Evolutionary conservation across 2,888 invertebrate genomes (phyloP).

Genomic region (Calephelis perditalis): DNA sequence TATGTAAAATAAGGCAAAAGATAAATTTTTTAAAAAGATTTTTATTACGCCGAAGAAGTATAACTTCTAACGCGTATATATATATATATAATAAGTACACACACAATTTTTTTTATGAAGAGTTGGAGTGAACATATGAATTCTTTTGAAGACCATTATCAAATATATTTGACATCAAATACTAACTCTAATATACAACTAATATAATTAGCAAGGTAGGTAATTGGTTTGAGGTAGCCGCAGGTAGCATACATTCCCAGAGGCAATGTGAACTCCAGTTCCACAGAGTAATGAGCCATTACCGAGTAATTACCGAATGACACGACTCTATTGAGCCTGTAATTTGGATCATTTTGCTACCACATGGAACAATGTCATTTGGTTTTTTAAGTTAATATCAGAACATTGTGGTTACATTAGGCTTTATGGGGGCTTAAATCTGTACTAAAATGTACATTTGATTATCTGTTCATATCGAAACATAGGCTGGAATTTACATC

Average conservation of each 20-base stretch:
- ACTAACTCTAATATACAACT: neutral
- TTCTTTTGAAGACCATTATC: too few species aligned
- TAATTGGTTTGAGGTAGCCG: neutral
- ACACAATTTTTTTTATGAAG: too few species aligned
- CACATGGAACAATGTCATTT: neutral
- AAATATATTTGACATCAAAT: too few species aligned
- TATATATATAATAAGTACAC: too few species aligned
- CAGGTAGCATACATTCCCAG: slow-evolving; percentile 4
- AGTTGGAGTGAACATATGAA: too few species aligned
- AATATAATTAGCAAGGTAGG: neutral
- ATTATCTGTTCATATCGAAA: neutral
- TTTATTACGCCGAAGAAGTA: too few species aligned
- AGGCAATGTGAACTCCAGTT: slow-evolving; percentile 44
- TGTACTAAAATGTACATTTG: too few species aligned
- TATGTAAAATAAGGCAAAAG: too few species aligned
- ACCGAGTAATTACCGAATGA: slow-evolving; percentile 48
- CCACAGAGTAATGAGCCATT: slow-evolving; percentile 59
- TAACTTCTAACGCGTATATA: too few species aligned
- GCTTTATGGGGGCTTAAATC: too few species aligned
- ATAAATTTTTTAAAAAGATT: too few species aligned
- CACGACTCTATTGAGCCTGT: slow-evolving; percentile 42
- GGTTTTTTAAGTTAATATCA: slow-evolving; percentile 10
- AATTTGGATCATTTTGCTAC: slow-evolving; percentile 34
- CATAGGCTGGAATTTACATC: too few species aligned
- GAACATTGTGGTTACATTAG: neutral